Conservation (phyloP, 2,797 vertebrate genomes). For the Danio choprae region DNA sequence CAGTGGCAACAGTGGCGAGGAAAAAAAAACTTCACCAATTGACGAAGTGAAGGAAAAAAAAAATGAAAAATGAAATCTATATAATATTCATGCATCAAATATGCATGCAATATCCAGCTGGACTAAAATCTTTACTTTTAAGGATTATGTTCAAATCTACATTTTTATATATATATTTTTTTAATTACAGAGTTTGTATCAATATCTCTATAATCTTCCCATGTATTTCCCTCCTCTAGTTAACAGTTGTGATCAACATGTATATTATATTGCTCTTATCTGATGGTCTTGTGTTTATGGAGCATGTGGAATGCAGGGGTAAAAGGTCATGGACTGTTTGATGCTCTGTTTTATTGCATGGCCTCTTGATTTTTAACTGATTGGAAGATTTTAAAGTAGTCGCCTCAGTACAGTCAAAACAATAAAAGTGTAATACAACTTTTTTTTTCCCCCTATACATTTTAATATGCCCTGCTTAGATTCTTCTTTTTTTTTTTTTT, state of each 20-base stretch:
- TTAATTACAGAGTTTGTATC: not conserved
- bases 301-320: conserved; percentile 1
- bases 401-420: not conserved
- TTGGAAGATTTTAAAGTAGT: not conserved
- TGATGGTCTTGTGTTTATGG: conserved; percentile 1
- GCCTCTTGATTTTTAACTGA: not conserved
- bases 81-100: not conserved
- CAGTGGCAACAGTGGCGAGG: too few relatives aligned
- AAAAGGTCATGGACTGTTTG: conserved; percentile 21
- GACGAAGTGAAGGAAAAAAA: too few relatives aligned
- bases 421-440: not conserved
- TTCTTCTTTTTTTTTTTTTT: too few relatives aligned
- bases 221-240: not conserved
- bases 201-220: not conserved
- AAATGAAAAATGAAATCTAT: too few relatives aligned
- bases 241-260: not conserved
- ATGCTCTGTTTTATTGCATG: conserved; percentile 18
- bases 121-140: not conserved
- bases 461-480: too few relatives aligned
- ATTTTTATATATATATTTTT: too few relatives aligned
- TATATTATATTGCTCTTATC: conserved; percentile 24
- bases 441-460: too few relatives aligned
- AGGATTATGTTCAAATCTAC: not conserved
- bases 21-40: too few relatives aligned
- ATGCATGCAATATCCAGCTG: not conserved